These are phyloP conservation scores for Microtus oregoni DNA, from an alignment of 2,113 vertebrate genomes.

Conservation along the genomic window DNA sequence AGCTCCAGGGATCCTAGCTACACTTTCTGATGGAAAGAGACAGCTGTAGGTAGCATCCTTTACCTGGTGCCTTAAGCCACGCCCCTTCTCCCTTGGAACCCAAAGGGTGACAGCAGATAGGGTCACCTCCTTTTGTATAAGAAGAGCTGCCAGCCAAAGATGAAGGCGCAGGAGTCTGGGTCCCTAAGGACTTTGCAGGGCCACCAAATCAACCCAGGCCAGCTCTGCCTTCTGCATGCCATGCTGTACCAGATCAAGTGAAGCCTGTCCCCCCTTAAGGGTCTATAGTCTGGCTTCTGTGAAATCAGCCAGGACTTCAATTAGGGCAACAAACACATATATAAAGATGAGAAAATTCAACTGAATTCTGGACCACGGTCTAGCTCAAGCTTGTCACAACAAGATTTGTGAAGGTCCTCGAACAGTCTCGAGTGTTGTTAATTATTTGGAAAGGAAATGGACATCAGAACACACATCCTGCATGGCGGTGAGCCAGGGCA, in stretches of 20 bases:
- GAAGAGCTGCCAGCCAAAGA: accelerated
- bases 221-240: background rate
- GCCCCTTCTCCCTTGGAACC: background rate
- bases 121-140: background rate
- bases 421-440: background rate
- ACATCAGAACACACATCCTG: background rate
- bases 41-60: background rate
- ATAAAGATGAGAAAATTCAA: background rate
- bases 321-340: accelerated
- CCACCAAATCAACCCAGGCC: background rate
- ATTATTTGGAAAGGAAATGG: conserved; percentile 29
- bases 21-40: background rate
- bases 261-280: background rate
- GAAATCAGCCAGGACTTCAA: accelerated
- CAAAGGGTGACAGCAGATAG: background rate
- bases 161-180: background rate
- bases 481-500: background rate
- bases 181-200: background rate
- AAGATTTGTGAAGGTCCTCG: conserved; percentile 64
- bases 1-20: too few relatives aligned
- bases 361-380: background rate
- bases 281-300: background rate
- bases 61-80: too few relatives aligned
- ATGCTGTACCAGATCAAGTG: background rate
- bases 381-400: conserved; percentile 6